Evolutionary conservation across 2,113 vertebrate species (phyloP).

Genomic region (Phodopus roborovskii): DNA sequence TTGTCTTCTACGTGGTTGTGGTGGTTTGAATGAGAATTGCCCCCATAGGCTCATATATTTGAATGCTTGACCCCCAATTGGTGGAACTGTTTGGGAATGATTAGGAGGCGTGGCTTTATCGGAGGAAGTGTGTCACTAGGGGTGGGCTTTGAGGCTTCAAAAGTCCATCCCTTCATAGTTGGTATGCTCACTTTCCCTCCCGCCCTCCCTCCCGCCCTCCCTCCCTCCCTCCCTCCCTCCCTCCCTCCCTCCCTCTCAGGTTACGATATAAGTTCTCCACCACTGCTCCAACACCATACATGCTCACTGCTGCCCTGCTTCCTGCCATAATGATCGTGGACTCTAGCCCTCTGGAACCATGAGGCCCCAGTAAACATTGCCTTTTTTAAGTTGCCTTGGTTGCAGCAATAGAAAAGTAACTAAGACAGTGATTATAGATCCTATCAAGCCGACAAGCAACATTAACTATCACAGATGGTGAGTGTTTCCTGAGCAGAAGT

Average conservation of each 20-base stretch:
- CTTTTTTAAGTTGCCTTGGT: neutral
- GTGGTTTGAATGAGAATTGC: neutral
- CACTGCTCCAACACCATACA: too few relatives aligned
- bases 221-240: neutral
- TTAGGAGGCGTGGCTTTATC: neutral
- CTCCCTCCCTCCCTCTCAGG: too few relatives aligned
- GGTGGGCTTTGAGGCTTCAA: neutral
- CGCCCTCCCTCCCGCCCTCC: too few relatives aligned
- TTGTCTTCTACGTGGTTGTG: neutral
- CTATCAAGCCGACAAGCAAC: neutral
- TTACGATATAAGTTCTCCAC: neutral
- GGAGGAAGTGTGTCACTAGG: neutral
- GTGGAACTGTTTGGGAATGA: neutral
- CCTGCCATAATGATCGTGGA: neutral
- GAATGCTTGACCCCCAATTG: neutral
- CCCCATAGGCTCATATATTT: neutral
- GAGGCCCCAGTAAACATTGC: neutral
- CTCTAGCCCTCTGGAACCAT: neutral
- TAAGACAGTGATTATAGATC: neutral
- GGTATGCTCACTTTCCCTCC: neutral
- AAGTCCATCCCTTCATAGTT: neutral
- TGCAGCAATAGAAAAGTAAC: neutral
- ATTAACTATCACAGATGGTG: neutral
- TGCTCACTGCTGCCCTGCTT: neutral
- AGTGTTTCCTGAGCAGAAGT: neutral